phyloP scores from a whole-genome alignment of 2,113 vertebrate species.

The Telmatochromis brachygnathus region DNA sequence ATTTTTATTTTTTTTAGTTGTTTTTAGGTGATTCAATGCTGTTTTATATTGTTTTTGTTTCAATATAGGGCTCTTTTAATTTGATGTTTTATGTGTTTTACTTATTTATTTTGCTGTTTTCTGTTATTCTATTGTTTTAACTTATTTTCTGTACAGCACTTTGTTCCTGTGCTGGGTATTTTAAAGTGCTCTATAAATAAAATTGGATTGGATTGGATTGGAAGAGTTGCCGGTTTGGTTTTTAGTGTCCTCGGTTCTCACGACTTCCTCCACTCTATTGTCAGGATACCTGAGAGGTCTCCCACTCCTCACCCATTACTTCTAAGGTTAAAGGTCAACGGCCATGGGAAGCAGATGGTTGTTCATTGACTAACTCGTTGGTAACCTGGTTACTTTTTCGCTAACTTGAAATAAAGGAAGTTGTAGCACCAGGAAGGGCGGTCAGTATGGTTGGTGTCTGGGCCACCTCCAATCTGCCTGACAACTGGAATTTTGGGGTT shows the following conservation, averaged over 20 bases:
- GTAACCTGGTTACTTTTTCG: constrained; percentile 17
- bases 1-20: too few species aligned
- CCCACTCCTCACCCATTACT: not conserved
- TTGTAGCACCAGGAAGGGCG: not conserved
- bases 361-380: constrained; percentile 21
- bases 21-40: too few species aligned
- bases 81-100: too few species aligned
- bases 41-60: too few species aligned
- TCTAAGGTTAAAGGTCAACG: constrained; percentile 33
- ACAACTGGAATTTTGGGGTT: not conserved
- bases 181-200: too few species aligned
- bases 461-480: constrained; percentile 46
- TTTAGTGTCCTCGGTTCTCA: not conserved
- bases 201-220: too few species aligned
- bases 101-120: too few species aligned
- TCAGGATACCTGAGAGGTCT: constrained; percentile 25
- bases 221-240: not conserved
- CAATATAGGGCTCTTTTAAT: too few species aligned
- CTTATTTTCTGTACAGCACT: too few species aligned
- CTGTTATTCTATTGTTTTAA: too few species aligned
- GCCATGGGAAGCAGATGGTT: constrained; percentile 44
- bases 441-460: not conserved
- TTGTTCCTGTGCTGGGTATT: too few species aligned
- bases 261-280: constrained; percentile 29
- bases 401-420: not conserved